Base-by-base conservation (phyloP, 2,113 vertebrate genomes). In the Labeo rohita region DNA sequence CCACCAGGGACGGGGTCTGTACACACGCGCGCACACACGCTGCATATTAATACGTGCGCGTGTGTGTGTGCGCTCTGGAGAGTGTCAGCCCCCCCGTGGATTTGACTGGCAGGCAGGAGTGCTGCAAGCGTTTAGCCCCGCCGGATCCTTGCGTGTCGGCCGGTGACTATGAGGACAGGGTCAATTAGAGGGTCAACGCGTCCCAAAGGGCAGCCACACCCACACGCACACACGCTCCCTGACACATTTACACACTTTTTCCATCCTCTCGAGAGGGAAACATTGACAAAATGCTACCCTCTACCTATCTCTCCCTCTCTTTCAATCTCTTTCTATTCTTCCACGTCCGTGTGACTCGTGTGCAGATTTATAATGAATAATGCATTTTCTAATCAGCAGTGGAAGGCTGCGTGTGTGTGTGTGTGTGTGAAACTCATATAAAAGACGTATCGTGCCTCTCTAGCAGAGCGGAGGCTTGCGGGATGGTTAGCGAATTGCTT, bases 171-270 rank as follows among this genome's bases (percentile, higher is more conserved):
- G 82, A 21, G 68, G 82, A 87, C 78, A 54, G 45, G 90, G 90
- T 92, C 89, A 92, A 90, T 88, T 81, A 87, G 79, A 85, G 86
- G 91, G 90, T 89, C 90, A 88, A 79, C 36, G 39, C 49, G n/a
- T 81, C 89, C 84, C 84, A 87, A 86, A 89, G 87, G 86, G 74
- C 52, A 16, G 52, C 87, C 54, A 73, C 74, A 5, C 72, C 81
- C 68, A 79, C 75, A 79, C 83, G 4, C 84, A 75, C 73, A 78
- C 84, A 43, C 45, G 2, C 74, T n/a, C 61, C 34, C 45, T 16
- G 56, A 70, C 59, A 61, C 70, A 54, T 80, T 63, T 61, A 75
- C 78, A 75, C 79, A 86, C 66, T 45, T 16, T 47, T 59, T 80
- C 61, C 23, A 12, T 73, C 50, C 50, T 59, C 66, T 82, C 12